Evolutionary conservation across 2,113 vertebrate species (phyloP).

Genomic region (Noturus placidus): DNA sequence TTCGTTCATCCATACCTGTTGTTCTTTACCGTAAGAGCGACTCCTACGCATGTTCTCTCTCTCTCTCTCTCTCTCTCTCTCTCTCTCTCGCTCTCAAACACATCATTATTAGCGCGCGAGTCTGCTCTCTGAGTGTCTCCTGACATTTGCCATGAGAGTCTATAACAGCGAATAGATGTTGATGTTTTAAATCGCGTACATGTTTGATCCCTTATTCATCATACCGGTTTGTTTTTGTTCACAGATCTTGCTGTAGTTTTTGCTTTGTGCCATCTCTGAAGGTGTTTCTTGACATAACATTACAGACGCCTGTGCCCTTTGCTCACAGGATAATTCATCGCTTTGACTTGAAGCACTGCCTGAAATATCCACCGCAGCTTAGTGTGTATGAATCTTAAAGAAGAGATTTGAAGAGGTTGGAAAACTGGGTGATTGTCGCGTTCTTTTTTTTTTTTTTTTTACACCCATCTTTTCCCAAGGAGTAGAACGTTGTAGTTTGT

Average conservation of each 20-base stretch:
- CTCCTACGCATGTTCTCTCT: conserved; percentile 3
- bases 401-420: neutral
- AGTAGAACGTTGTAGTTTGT: neutral
- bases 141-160: conserved; percentile 39
- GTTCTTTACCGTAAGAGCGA: no score
- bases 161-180: conserved; percentile 34
- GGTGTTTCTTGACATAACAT: neutral
- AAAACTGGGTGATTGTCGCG: neutral
- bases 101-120: conserved; percentile 23
- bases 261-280: neutral
- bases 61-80: no score
- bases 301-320: neutral
- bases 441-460: neutral
- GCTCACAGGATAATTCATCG: neutral
- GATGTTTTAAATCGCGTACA: conserved; percentile 35
- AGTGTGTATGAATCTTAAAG: neutral
- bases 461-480: neutral
- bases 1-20: neutral
- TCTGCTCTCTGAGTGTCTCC: conserved; percentile 31
- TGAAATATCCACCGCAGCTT: neutral
- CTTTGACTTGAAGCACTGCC: neutral
- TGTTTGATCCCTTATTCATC: neutral
- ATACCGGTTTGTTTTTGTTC: neutral
- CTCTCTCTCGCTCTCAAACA: neutral
- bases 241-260: neutral